Evolutionary conservation across 2,797 vertebrate genomes (phyloP).

Genomic region (Chaunax sp.): DNA sequence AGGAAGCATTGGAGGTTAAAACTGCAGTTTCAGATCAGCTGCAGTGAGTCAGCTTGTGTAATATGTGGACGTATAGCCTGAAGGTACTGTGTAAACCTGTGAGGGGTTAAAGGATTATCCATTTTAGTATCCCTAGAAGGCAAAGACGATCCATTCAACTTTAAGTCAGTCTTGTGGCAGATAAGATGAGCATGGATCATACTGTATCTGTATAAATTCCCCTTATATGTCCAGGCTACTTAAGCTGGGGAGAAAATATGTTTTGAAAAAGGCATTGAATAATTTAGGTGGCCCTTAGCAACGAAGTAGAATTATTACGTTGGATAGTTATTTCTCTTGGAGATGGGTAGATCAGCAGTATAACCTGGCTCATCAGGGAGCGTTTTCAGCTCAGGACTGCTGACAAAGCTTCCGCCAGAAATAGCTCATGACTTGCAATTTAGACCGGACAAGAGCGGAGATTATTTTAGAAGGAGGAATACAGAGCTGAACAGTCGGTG

Average conservation of each 20-base stretch:
- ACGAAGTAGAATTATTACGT: slow-evolving; percentile 50
- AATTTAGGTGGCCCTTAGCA: slow-evolving; percentile 59
- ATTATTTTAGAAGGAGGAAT: slow-evolving; percentile 44
- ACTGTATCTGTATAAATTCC: slow-evolving; percentile 6
- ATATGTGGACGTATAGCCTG: slow-evolving; percentile 18
- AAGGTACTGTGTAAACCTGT: slow-evolving; percentile 33
- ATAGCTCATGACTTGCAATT: slow-evolving; percentile 80
- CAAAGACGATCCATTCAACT: slow-evolving; percentile 13
- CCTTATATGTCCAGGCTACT: slow-evolving; percentile 30
- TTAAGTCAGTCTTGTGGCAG: slow-evolving; percentile 12
- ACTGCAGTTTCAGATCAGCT: slow-evolving; percentile 14
- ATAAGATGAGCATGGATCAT: too few relatives aligned
- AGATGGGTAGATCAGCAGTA: slow-evolving; percentile 74
- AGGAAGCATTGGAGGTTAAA: slow-evolving; percentile 32
- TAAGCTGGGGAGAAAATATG: slow-evolving; percentile 41
- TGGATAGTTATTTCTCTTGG: slow-evolving; percentile 69
- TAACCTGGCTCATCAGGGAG: slow-evolving; percentile 75
- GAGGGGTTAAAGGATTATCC: slow-evolving; percentile 43
- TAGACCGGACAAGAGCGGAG: slow-evolving; percentile 37
- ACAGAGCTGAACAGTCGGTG: background rate
- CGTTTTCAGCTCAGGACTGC: slow-evolving; percentile 69
- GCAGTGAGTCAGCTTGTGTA: slow-evolving; percentile 3
- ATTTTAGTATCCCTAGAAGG: slow-evolving; percentile 31
- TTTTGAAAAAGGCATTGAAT: slow-evolving; percentile 49
- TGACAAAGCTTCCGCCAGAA: slow-evolving; percentile 76